phyloP scores from a whole-genome alignment of 2,113 vertebrate species.

The Ia io region DNA sequence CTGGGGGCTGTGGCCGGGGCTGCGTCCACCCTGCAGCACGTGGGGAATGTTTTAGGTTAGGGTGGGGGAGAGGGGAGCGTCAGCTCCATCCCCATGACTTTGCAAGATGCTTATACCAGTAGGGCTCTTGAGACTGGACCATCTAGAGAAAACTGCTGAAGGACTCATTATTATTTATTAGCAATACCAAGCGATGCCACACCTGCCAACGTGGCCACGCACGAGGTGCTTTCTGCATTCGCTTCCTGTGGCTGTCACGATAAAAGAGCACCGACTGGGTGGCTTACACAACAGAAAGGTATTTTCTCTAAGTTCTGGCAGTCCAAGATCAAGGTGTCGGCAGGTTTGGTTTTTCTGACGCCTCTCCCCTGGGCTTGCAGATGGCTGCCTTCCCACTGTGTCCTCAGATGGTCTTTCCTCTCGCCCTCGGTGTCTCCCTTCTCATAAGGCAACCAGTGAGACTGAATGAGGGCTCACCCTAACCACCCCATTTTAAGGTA shows the following conservation, averaged over 20 bases:
- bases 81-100: not conserved
- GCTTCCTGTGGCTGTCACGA: not conserved
- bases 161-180: not conserved
- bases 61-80: fast-evolving
- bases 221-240: not conserved
- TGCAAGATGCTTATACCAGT: not conserved
- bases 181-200: not conserved
- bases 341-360: fast-evolving
- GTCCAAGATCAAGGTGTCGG: not conserved
- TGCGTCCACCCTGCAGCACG: fast-evolving
- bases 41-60: fast-evolving
- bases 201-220: not conserved
- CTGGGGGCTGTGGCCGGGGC: not conserved
- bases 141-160: not conserved
- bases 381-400: fast-evolving
- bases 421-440: not conserved
- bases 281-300: not conserved
- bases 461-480: not conserved
- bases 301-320: not conserved
- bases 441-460: not conserved
- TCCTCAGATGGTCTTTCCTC: fast-evolving
- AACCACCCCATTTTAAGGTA: fast-evolving
- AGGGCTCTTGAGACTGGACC: not conserved
- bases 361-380: not conserved
- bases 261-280: fast-evolving